Base-by-base conservation (phyloP, 2,113 vertebrate species). In the Thalassoma bifasciatum region DNA sequence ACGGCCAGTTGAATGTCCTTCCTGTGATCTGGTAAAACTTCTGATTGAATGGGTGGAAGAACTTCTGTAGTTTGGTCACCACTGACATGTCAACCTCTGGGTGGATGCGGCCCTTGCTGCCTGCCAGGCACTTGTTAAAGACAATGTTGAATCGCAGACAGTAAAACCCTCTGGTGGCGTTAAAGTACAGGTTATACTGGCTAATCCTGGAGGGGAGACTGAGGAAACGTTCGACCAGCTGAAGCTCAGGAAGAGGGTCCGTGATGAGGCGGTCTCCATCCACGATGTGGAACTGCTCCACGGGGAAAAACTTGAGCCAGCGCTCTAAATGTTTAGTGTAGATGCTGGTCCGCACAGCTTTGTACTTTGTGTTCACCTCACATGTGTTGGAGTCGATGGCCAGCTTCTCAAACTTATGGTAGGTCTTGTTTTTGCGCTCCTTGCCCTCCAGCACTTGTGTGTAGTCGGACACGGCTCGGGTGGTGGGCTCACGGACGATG, bases 21-120 rank as follows among this genome's bases (percentile, higher is more conserved):
- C 97, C 97, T 17, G 95, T 98, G 88, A 99, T 97, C 94, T 98
- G 97, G 90, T 97, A 98, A 91, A 99, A 97, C 89, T 98, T 98
- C 91, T 98, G 97, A 95, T 99, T 99, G 84, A 97, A 98, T 66
- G 97, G 97, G 77, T 97, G 96, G 93, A 98, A 99, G 93, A 98
- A 99, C 87, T 93, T 95, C 86, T 94, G 95, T 88, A 99, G 94
- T 94, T 97, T 98, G 83, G 94, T 95, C 91, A 97, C 88, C 84
- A 98, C 96, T 63, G 95, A 94, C 22, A 94, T 90, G 78, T 97
- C 96, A 69, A 99, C 96, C 82, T 97, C 95, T 0, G 97, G 97
- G 89, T 99, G 97, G 79, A 94, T 97, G 84, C 97, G 96, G 54
- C 97, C 97, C 91, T 99, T 99, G 95, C 97, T 98, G 92, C 97